Conservation (phyloP, 2,113 vertebrate species). For the Anguilla rostrata region DNA sequence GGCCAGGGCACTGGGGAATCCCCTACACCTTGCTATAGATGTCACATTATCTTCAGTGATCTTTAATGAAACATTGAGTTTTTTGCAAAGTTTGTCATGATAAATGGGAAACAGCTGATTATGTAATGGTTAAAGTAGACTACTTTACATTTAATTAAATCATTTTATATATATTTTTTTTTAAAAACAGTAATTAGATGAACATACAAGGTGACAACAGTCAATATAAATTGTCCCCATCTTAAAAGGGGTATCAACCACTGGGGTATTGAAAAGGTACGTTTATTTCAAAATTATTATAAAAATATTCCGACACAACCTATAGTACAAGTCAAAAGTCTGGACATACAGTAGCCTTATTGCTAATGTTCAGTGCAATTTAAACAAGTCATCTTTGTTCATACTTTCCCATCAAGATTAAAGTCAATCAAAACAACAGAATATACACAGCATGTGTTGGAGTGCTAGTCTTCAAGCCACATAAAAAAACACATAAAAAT, state of each 20-base stretch:
- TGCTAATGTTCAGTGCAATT: conserved; percentile 53
- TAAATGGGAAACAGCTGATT: too few relatives aligned
- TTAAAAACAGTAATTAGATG: too few relatives aligned
- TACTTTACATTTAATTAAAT: too few relatives aligned
- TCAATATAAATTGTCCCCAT: too few relatives aligned
- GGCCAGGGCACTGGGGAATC: neutral
- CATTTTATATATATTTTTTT: too few relatives aligned
- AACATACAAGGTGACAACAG: too few relatives aligned
- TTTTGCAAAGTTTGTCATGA: too few relatives aligned
- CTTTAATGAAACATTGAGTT: too few relatives aligned
- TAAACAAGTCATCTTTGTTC: conserved; percentile 30
- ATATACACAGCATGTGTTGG: conserved; percentile 51
- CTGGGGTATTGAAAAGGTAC: conserved; percentile 7
- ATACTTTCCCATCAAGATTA: conserved; percentile 33
- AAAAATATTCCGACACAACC: neutral
- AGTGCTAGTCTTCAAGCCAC: conserved; percentile 38
- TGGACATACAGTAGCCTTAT: neutral
- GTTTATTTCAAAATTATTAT: conserved; percentile 34
- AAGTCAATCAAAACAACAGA: conserved; percentile 33
- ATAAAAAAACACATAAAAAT: neutral
- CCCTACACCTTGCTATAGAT: neutral
- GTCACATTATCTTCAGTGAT: too few relatives aligned
- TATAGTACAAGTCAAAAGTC: neutral
- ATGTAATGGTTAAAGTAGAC: too few relatives aligned
- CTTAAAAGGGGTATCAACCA: neutral